Conservation (phyloP, 2,888 invertebrate genomes). For the Hyposoter didymator region DNA sequence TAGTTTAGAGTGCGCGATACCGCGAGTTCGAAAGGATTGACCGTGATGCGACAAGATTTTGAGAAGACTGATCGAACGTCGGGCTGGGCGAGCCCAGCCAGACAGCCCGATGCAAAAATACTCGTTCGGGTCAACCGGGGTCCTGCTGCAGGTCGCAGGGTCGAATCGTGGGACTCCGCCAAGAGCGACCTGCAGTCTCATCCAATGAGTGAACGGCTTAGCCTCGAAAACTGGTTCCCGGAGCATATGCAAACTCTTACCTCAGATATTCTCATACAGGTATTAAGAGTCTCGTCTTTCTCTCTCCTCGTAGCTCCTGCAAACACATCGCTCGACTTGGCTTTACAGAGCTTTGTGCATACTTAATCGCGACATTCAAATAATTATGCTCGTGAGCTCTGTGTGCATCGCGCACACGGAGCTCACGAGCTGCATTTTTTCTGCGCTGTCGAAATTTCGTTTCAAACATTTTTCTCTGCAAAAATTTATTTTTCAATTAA, state of each 20-base stretch:
- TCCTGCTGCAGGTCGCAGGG: conserved; percentile 72
- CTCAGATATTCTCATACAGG: conserved; percentile 21
- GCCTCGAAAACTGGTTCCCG: conserved; percentile 74
- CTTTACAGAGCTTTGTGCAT: conserved; percentile 5
- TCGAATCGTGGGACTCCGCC: conserved; percentile 78
- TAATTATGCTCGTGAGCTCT: not conserved
- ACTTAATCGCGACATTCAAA: not conserved
- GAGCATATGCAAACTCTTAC: conserved; percentile 15
- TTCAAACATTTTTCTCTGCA: not conserved
- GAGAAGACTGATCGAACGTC: conserved; percentile 55
- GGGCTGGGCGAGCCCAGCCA: not conserved
- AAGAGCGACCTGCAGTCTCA: conserved; percentile 69
- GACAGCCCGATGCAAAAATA: conserved; percentile 41
- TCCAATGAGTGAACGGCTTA: conserved; percentile 72
- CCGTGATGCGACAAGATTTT: conserved; percentile 33
- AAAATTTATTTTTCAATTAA: not conserved
- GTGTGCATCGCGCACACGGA: too few relatives aligned
- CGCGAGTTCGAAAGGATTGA: conserved; percentile 4
- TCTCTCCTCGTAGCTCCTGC: conserved; percentile 34
- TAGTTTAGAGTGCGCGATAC: not conserved
- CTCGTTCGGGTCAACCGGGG: conserved; percentile 73
- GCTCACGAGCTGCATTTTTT: not conserved
- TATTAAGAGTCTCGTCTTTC: conserved; percentile 65
- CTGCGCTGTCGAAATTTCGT: not conserved
- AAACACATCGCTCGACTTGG: conserved; percentile 23